phyloP scores from a whole-genome alignment of 2,797 vertebrate species.

The Lophius americanus region DNA sequence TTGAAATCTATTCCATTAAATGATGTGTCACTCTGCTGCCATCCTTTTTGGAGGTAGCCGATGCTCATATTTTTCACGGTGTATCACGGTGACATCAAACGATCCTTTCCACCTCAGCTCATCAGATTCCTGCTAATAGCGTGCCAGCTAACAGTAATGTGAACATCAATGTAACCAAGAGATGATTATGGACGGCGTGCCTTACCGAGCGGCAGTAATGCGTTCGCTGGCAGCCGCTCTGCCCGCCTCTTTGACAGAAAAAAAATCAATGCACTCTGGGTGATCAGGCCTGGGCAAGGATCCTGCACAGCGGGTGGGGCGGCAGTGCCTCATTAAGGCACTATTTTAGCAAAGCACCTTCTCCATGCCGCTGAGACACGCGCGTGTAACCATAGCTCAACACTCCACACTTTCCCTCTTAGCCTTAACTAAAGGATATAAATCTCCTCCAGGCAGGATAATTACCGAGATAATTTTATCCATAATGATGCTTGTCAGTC shows the following conservation, averaged over 20 bases:
- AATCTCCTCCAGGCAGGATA: constrained; percentile 81
- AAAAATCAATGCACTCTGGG: constrained; percentile 61
- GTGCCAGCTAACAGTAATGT: neutral
- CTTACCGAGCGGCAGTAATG: constrained; percentile 34
- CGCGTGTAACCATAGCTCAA: constrained; percentile 42
- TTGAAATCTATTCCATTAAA: too few relatives aligned
- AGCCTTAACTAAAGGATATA: constrained; percentile 76
- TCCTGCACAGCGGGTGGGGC: constrained; percentile 42
- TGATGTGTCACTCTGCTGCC: too few relatives aligned
- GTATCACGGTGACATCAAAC: neutral
- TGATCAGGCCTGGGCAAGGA: constrained; percentile 40
- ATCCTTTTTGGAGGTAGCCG: too few relatives aligned
- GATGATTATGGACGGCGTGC: constrained; percentile 10
- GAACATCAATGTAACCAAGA: constrained; percentile 17
- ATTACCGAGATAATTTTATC: constrained; percentile 85
- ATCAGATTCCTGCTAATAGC: neutral
- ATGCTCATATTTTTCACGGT: too few relatives aligned
- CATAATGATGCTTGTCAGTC: constrained; percentile 85
- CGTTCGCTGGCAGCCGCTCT: constrained; percentile 17
- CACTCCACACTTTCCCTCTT: constrained; percentile 53
- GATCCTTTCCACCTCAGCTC: neutral
- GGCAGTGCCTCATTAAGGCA: constrained; percentile 68
- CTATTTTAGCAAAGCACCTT: constrained; percentile 76
- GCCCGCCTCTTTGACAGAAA: constrained; percentile 47
- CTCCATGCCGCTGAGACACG: constrained; percentile 50